Percentiles rank a stretch among this genome's conserved stretches.
These are phyloP conservation scores for Nylanderia fulva DNA, from an alignment of 1,140 invertebrate genomes.

Conservation along the genomic window DNA sequence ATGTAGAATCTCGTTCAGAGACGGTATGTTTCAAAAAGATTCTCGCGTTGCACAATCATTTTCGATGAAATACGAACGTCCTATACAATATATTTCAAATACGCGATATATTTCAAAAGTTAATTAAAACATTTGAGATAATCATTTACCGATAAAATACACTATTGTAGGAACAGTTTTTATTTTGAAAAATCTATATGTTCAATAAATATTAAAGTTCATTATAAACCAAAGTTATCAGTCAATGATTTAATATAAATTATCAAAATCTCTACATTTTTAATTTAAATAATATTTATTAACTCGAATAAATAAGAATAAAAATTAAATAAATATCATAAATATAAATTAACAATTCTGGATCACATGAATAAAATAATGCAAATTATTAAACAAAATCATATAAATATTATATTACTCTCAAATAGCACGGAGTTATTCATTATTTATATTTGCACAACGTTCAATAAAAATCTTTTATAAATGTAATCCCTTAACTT, in stretches of 20 bases:
- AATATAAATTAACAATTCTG: neutral
- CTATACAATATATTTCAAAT: neutral
- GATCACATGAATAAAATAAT: neutral
- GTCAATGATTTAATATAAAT: neutral
- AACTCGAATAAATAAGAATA: neutral
- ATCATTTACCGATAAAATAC: neutral
- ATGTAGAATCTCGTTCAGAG: slow-evolving; percentile 3
- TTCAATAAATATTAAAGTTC: neutral
- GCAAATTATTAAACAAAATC: neutral
- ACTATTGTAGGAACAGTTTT: neutral
- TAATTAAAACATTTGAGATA: neutral
- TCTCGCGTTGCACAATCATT: neutral
- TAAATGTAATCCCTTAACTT: neutral
- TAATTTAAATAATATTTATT: neutral
- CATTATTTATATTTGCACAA: neutral
- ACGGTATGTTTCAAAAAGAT: slow-evolving; percentile 26
- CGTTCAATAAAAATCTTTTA: neutral
- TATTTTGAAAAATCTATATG: neutral
- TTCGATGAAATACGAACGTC: slow-evolving; percentile 10
- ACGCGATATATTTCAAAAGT: neutral
- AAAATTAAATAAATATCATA: neutral
- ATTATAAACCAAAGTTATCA: neutral
- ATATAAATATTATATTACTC: neutral
- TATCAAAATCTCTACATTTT: neutral
- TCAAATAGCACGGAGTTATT: neutral